These are phyloP conservation scores for Natator depressus DNA, from an alignment of 2,113 vertebrate species.

Conservation along the genomic window DNA sequence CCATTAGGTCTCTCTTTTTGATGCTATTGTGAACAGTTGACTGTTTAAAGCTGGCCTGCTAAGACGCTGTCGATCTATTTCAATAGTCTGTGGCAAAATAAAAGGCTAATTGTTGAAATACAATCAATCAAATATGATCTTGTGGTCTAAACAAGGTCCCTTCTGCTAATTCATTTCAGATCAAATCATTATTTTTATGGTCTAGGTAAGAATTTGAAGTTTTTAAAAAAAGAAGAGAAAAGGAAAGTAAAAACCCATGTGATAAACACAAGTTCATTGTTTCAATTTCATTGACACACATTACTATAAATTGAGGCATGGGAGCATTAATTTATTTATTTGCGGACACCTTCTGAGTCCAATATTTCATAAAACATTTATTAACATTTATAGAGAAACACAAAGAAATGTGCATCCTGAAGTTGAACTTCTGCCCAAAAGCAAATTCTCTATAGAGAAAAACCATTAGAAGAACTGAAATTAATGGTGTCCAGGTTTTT, in stretches of 20 bases:
- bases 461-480: not conserved
- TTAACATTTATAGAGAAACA: slow-evolving; percentile 57
- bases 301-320: slow-evolving; percentile 27
- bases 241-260: not conserved
- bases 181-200: slow-evolving; percentile 77
- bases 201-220: slow-evolving; percentile 51
- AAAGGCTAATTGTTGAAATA: slow-evolving; percentile 93
- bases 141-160: slow-evolving; percentile 79
- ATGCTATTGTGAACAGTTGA: slow-evolving; percentile 92
- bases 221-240: not conserved
- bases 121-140: slow-evolving; percentile 94
- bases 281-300: slow-evolving; percentile 24
- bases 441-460: not conserved
- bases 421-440: not conserved
- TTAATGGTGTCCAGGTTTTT: slow-evolving; percentile 61
- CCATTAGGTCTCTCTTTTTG: slow-evolving; percentile 88
- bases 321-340: slow-evolving; percentile 34
- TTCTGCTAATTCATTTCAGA: slow-evolving; percentile 80
- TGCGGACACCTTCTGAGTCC: not conserved
- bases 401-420: slow-evolving; percentile 8
- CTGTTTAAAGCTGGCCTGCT: slow-evolving; percentile 93
- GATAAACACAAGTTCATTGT: slow-evolving; percentile 66
- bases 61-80: slow-evolving; percentile 91
- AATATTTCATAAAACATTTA: not conserved
- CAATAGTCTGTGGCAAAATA: slow-evolving; percentile 96